These are phyloP conservation scores for Balearica regulorum DNA, from an alignment of 2,797 vertebrate species.

Conservation along the genomic window DNA sequence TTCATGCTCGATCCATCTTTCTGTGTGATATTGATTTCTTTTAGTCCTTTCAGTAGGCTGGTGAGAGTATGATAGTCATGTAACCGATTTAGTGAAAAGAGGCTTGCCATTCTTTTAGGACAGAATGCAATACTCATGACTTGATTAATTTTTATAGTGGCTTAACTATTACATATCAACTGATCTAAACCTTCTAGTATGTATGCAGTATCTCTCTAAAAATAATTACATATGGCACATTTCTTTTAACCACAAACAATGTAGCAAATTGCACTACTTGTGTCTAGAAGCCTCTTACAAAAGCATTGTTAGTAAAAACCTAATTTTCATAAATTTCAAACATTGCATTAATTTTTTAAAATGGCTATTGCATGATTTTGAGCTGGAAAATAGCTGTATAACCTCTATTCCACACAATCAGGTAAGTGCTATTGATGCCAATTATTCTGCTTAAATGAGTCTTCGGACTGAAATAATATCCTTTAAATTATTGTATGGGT, in stretches of 20 bases:
- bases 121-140: background rate
- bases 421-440: constrained; percentile 72
- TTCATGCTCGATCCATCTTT: constrained; percentile 68
- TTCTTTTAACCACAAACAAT: background rate
- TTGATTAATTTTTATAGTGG: background rate
- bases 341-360: constrained; percentile 54
- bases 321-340: constrained; percentile 51
- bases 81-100: constrained; percentile 18
- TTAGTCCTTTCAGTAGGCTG: background rate
- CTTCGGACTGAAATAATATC: constrained; percentile 20
- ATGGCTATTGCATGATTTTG: constrained; percentile 48
- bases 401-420: constrained; percentile 31
- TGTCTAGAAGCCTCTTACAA: constrained; percentile 35
- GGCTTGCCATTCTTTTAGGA: constrained; percentile 14
- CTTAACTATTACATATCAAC: background rate
- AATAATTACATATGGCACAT: background rate
- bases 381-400: constrained; percentile 42
- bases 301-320: constrained; percentile 1
- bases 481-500: background rate
- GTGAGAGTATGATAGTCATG: background rate
- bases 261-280: background rate
- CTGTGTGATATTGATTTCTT: constrained; percentile 27
- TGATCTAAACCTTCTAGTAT: background rate
- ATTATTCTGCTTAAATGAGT: constrained; percentile 51
- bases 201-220: background rate